Base-by-base conservation (phyloP, 1,140 invertebrate genomes). In the Eufriesea mexicana region DNA sequence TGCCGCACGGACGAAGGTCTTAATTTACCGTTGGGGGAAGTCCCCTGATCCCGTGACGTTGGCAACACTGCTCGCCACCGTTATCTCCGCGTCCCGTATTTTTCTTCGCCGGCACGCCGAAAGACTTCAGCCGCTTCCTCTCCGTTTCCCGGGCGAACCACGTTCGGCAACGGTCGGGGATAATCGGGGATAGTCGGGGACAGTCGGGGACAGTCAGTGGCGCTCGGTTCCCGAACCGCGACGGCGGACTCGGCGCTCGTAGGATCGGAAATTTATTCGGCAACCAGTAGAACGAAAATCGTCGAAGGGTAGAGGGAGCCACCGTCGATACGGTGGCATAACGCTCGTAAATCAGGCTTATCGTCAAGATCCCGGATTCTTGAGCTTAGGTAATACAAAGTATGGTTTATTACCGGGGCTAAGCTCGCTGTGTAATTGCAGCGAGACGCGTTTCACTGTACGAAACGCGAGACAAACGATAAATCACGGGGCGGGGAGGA, bases 321-420 rank as follows among this genome's bases (percentile, higher is more conserved):
- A 4, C 12, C 51, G 47, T 81, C 72, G 70, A 81, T 55, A 59
- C 71, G 71, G 35, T 42, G 61, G 51, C 35, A 23, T 20, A 47
- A 81, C 71, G 49, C 49, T 66, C 79, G 79, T 81, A 81, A 81
- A 81, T 81, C 79, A 75, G 72, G 51, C 79, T 81, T 81, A 81
- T 75, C 79, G 79, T 75, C 78, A n/a, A 49, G 78, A 79, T 72
- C 67, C 78, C 20, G 68, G 67, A 79, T 79, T 54, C 67, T 62
- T 51, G 55, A 72, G 78, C 78, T 79, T 72, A 72, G 68, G 45
- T 79, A 79, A 79, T 79, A 62, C 78, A 62, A 79, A 79, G 78
- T 79, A 79, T 79, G 47, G 67, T 72, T 79, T 79, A 79, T 79
- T 79, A 79, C 78, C 6, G 47, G 54, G 78, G 35, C 57, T 72